Conservation (phyloP, 2,888 invertebrate species). For the Drosophila histrio region DNA sequence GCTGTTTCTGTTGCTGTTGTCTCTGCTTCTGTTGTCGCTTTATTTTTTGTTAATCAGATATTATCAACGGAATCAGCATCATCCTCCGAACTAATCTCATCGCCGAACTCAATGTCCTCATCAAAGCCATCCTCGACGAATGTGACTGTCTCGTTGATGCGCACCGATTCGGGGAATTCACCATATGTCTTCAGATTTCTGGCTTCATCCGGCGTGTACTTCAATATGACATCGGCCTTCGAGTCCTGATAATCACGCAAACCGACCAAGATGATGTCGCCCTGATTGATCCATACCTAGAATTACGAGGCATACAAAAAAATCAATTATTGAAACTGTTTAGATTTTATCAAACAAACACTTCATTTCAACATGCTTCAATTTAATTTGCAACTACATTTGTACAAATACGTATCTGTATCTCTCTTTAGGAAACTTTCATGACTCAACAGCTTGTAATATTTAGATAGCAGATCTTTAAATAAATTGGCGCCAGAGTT, state of each 20-base stretch:
- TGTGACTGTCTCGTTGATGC: slow-evolving; percentile 98
- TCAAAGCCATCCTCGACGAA: slow-evolving; percentile 97
- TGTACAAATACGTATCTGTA: neutral
- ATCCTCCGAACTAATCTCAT: slow-evolving; percentile 96
- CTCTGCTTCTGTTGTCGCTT: slow-evolving; percentile 20
- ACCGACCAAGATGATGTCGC: slow-evolving; percentile 99
- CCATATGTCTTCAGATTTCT: slow-evolving; percentile 99
- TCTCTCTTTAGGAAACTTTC: neutral
- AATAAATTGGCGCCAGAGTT: slow-evolving; percentile 46
- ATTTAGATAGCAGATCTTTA: slow-evolving; percentile 63
- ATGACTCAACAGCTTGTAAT: slow-evolving; percentile 49
- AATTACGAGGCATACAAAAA: slow-evolving; percentile 30
- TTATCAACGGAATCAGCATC: slow-evolving; percentile 91
- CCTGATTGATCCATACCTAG: slow-evolving; percentile 98
- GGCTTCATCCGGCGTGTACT: slow-evolving; percentile 99
- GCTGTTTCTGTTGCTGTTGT: slow-evolving; percentile 19
- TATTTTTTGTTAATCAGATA: slow-evolving; percentile 85
- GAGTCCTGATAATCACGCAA: slow-evolving; percentile 98
- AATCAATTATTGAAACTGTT: neutral
- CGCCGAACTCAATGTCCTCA: slow-evolving; percentile 98
- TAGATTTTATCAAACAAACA: slow-evolving; percentile 11
- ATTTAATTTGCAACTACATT: slow-evolving; percentile 10
- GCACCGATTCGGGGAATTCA: slow-evolving; percentile 98
- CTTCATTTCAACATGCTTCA: slow-evolving; percentile 12
- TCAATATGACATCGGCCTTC: slow-evolving; percentile 99